phyloP scores from a whole-genome alignment of 2,113 vertebrate species.

The Oophaga pumilio region DNA sequence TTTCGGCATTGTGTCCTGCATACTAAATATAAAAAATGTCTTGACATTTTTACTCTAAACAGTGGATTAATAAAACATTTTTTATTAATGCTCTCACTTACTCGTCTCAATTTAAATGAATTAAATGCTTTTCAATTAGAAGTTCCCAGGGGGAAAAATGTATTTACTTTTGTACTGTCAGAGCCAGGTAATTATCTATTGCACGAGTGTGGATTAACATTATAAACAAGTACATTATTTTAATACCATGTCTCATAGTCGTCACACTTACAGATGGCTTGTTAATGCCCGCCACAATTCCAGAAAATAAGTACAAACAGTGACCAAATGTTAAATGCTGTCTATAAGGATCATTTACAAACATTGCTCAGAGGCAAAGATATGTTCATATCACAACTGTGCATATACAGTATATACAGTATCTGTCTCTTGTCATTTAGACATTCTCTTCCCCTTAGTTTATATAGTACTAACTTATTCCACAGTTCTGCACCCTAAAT shows the following conservation, averaged over 20 bases:
- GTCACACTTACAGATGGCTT: background rate
- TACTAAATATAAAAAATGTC: background rate
- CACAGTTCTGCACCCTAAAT: background rate
- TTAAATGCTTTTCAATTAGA: conserved; percentile 34
- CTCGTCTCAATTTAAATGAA: conserved; percentile 3
- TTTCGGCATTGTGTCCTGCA: no score
- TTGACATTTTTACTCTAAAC: background rate
- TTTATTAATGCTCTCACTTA: background rate
- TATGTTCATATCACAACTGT: background rate
- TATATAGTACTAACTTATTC: background rate
- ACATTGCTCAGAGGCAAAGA: background rate
- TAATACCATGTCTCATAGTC: background rate
- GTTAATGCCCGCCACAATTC: background rate
- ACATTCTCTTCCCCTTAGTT: background rate
- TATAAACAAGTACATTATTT: conserved; percentile 18
- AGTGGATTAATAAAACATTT: background rate
- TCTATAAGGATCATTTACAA: background rate
- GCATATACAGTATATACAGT: no score
- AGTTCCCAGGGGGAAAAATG: conserved; percentile 34
- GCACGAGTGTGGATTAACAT: conserved; percentile 29
- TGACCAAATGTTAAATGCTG: background rate
- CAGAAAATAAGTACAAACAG: background rate
- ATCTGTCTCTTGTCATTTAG: background rate
- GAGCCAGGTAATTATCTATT: conserved; percentile 37
- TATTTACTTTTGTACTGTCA: conserved; percentile 28